These are phyloP conservation scores for Lepus townsendii DNA, from an alignment of 2,797 vertebrate genomes.

Conservation along the genomic window DNA sequence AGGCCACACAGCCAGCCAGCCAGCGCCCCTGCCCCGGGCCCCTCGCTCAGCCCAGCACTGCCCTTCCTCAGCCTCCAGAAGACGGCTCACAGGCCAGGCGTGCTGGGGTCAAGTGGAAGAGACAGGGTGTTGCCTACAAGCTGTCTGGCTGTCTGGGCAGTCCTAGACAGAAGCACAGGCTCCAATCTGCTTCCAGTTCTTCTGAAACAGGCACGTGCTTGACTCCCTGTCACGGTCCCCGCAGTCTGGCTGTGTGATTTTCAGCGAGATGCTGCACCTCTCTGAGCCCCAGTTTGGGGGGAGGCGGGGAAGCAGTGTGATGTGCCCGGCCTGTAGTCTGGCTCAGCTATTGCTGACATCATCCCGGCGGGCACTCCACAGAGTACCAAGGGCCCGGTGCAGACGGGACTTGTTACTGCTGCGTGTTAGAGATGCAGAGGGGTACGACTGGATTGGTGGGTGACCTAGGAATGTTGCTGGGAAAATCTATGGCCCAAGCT, in stretches of 20 bases:
- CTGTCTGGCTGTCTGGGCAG: not conserved
- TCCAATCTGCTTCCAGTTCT: not conserved
- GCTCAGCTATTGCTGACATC: not conserved
- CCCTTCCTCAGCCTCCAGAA: not conserved
- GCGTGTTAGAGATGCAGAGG: not conserved
- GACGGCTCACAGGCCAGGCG: not conserved
- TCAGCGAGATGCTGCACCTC: not conserved
- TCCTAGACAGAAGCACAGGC: not conserved
- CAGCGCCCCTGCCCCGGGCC: not conserved
- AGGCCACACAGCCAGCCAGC: not conserved
- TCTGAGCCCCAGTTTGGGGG: not conserved
- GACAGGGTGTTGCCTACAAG: conserved; percentile 16
- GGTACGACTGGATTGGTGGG: not conserved
- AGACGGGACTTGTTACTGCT: not conserved
- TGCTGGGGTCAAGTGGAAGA: not conserved
- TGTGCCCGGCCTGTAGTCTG: not conserved
- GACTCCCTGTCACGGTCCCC: not conserved
- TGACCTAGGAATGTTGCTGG: not conserved
- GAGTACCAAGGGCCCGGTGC: not conserved
- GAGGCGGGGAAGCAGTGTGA: not conserved
- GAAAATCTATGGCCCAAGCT: not conserved
- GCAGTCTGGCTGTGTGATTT: conserved; percentile 5
- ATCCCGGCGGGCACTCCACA: no score
- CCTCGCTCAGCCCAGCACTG: not conserved
- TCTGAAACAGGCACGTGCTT: not conserved